Percentiles rank a stretch among this genome's conserved stretches.
phyloP scores from a whole-genome alignment of 2,888 invertebrate species.

The Erpobdella octoculata region DNA sequence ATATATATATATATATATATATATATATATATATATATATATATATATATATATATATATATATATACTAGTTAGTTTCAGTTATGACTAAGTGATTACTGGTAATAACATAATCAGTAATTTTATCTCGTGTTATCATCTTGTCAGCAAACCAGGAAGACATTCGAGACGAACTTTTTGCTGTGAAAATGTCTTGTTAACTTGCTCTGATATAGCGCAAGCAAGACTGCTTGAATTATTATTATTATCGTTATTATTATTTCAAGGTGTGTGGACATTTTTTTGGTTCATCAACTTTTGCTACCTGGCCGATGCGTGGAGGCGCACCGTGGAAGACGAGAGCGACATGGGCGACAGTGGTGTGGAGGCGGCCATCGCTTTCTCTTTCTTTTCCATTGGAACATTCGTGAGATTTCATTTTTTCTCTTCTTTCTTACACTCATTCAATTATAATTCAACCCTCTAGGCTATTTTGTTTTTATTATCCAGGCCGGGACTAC shows the following conservation, averaged over 20 bases:
- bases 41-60: no score
- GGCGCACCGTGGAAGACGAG: conserved; percentile 59
- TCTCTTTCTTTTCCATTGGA: conserved; percentile 89
- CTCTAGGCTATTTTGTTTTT: neutral
- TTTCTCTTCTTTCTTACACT: no score
- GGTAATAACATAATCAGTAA: no score
- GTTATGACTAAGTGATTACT: no score
- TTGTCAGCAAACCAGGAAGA: no score
- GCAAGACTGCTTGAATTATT: neutral
- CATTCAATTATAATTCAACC: no score
- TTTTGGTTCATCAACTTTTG: conserved; percentile 92
- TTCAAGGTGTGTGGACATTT: conserved; percentile 82
- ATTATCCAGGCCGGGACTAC: conserved; percentile 71
- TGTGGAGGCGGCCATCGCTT: conserved; percentile 87
- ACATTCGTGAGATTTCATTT: conserved; percentile 70
- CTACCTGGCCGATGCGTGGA: conserved; percentile 87
- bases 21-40: no score
- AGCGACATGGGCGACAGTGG: conserved; percentile 72
- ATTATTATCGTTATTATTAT: conserved; percentile 38
- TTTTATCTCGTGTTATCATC: no score
- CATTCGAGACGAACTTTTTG: neutral
- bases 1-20: no score
- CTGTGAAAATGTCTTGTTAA: neutral
- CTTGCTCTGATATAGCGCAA: neutral
- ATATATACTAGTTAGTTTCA: no score